Evolutionary conservation across 1,140 invertebrate species (phyloP).

Genomic region (Aleiodes sp.): DNA sequence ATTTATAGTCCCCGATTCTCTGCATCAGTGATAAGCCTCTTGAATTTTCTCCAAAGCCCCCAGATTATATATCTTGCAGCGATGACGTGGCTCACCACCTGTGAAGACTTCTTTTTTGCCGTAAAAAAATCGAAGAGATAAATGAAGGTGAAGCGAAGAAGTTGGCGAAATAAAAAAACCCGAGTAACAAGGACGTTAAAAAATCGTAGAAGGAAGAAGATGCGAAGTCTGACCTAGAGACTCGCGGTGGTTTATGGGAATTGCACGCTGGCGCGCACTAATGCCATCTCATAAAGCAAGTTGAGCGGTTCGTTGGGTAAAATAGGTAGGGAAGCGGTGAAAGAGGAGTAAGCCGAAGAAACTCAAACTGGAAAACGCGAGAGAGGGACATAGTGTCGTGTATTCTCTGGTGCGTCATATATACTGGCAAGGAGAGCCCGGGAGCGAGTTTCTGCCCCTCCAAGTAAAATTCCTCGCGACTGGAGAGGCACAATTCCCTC

Average conservation of each 20-base stretch:
- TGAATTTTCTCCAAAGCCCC: no score
- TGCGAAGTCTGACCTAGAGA: slow-evolving; percentile 60
- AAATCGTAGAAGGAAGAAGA: slow-evolving; percentile 25
- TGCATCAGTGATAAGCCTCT: neutral
- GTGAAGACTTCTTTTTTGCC: no score
- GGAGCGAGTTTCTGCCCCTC: slow-evolving; percentile 60
- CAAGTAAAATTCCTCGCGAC: slow-evolving; percentile 64
- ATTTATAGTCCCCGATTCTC: no score
- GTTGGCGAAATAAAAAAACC: no score
- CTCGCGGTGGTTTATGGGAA: slow-evolving; percentile 52
- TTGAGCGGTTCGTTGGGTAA: slow-evolving; percentile 7
- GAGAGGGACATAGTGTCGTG: neutral
- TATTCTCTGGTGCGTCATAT: slow-evolving; percentile 25
- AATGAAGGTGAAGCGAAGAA: no score
- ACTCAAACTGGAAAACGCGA: neutral
- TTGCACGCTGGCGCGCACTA: slow-evolving; percentile 44
- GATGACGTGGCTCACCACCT: no score
- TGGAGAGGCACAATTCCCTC: slow-evolving; percentile 34
- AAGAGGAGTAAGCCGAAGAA: neutral
- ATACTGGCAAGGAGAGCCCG: slow-evolving; percentile 40
- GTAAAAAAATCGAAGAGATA: no score
- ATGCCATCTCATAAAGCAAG: slow-evolving; percentile 49
- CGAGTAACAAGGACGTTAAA: neutral
- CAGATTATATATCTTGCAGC: no score
- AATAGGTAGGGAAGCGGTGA: neutral